Evolutionary conservation across 2,888 invertebrate species (phyloP), one percentile per base, ranked within the genome.

Genomic region (Tachina grossa): DNA sequence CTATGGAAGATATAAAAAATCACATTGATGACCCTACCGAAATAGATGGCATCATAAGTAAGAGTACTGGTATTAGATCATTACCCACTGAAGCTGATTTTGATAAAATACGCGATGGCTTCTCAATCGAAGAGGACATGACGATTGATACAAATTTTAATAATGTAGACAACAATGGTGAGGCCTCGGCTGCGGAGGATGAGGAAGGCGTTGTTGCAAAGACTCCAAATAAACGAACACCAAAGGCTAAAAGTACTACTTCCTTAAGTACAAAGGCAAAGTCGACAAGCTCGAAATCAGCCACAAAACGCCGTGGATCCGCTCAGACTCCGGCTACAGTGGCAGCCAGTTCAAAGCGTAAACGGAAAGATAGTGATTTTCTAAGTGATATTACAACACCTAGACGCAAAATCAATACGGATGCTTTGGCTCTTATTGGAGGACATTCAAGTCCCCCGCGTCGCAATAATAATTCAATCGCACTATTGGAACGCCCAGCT

Each of bases 1-100:
- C 97, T 0, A 94, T 97, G 85, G 94, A 94, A 78, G 96, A 96
- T 89, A 97, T 97, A 86, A 97, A 97, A 89, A 95, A 96, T 72
- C 97, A 95, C 89, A 95, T 96, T 85, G 93, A 93, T n/a, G 94
- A 96, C 90, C 95, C 95, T 77, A 94, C 95, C 11, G 90, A 90
- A 59, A 89, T 92, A 31, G 91, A 92, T 89, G 89, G 88, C 1
- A 89, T 91, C 87, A 89, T 92, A 2, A 91, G 89, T 80, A 90
- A 90, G 65, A 89, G 88, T 59, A 88, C 90, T 43, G 88, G 89
- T 55, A 86, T 85, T 71, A 88, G 89, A 14, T 91, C 91, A 87
- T 90, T 91, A 86, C 94, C 95, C 88, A 94, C 95, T 0, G 96
- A 96, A 87, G 95, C 95, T 41, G 95, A 96, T 77, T 96, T 96